A percentile compares a stretch with the other conserved stretches of the same genome.
phyloP scores from a whole-genome alignment of 2,888 invertebrate species.

The Dendrolimus pini region DNA sequence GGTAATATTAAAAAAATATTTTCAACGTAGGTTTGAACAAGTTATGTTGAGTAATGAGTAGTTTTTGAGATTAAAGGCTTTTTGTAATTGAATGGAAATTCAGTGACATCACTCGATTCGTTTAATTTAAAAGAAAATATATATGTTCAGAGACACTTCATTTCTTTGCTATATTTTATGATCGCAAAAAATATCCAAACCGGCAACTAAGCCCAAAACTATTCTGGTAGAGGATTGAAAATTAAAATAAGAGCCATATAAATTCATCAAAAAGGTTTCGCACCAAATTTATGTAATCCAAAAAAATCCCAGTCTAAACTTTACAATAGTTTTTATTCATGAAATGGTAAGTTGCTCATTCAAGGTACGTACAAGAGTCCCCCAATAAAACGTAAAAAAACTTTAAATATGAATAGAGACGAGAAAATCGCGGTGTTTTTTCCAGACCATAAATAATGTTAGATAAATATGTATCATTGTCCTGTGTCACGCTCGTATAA shows the following conservation, averaged over 20 bases:
- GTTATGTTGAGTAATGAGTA: too few species aligned
- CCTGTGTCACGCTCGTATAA: conserved; percentile 45
- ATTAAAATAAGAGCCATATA: neutral
- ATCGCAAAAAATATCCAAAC: too few species aligned
- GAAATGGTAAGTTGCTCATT: conserved; percentile 34
- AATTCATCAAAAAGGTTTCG: neutral
- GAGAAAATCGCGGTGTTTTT: conserved; percentile 52
- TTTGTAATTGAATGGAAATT: too few species aligned
- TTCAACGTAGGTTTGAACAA: too few species aligned
- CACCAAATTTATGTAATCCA: neutral
- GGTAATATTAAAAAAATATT: too few species aligned
- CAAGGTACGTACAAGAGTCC: conserved; percentile 37
- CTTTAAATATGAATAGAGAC: conserved; percentile 64
- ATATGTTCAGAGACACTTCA: too few species aligned
- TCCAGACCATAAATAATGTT: conserved; percentile 65
- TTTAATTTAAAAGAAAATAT: too few species aligned
- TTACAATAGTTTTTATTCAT: conserved; percentile 15
- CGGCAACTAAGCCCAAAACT: too few species aligned
- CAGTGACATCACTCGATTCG: too few species aligned
- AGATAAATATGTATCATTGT: conserved; percentile 73
- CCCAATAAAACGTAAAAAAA: conserved; percentile 47
- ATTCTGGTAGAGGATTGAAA: neutral
- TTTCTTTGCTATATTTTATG: too few species aligned
- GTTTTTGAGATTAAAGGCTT: too few species aligned
- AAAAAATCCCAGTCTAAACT: neutral